Base-by-base conservation (phyloP, 2,888 invertebrate genomes). In the Ophion costatus region DNA sequence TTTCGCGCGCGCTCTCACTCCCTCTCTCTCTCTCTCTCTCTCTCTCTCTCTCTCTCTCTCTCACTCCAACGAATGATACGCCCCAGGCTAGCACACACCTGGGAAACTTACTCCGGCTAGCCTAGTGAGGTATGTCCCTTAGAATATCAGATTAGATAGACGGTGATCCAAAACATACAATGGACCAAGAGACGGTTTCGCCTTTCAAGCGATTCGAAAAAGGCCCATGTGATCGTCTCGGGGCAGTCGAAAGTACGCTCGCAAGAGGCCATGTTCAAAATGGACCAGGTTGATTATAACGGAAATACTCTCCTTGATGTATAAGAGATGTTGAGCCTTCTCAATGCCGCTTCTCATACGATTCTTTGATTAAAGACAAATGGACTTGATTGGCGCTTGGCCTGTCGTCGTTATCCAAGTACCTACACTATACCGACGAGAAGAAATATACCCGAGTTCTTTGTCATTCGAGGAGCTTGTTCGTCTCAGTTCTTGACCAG, bases 21-120 rank as follows among this genome's bases (percentile, higher is more conserved):
- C 63, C 29, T 29, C 29, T 29, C 29, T 29, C 38, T 56, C 69
- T 70, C 33, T 42, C 57, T 57, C 64, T 76, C 70, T 45, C 11
- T 10, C 45, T 64, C 57, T 38, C 61, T 75, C 79, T 57, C 64
- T 63, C 29, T 29, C 29, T 29, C 29, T 29, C 29, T 29, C 29
- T 29, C 29, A 3, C 29, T 29, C 29, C 29, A 22, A 63, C 17
- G 24, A 61, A 59, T 38, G 64, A 76, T 76, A 33, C 56, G 76
- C 66, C 70, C 42, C 63, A n/a, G 75, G 79, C 74, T 71, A 76
- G 64, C 79, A 63, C 76, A 80, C 75, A 73, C 80, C 76, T 70
- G 80, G 76, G 71, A 66, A 75, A 70, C 51, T 63, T 70, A 56
- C 42, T 45, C 17, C 59, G 24, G 33, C 29, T 33, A 14, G 38